A percentile compares a stretch with the other conserved stretches of the same genome.
phyloP scores from a whole-genome alignment of 2,797 vertebrate species.

The Staurois parvus region DNA sequence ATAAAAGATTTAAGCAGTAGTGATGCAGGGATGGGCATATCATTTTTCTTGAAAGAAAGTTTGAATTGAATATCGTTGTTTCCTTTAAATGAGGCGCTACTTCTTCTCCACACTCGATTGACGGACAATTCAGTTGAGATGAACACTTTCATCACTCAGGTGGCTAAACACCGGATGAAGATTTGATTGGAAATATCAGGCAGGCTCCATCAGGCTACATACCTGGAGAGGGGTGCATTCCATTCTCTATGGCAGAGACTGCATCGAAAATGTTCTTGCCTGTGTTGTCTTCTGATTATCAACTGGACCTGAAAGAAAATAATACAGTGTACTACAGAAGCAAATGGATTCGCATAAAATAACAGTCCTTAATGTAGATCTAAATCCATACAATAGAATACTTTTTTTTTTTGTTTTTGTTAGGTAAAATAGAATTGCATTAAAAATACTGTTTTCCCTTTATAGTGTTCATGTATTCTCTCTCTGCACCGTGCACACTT shows the following conservation, averaged over 20 bases:
- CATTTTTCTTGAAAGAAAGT: slow-evolving; percentile 12
- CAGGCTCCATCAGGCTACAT: slow-evolving; percentile 4
- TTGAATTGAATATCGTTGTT: slow-evolving; percentile 32
- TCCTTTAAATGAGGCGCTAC: slow-evolving; percentile 45
- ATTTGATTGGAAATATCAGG: neutral
- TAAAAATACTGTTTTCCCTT: no score
- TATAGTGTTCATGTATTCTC: no score
- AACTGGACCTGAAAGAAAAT: neutral
- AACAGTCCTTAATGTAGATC: neutral
- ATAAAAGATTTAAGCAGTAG: neutral
- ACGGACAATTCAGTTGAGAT: neutral
- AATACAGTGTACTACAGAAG: neutral
- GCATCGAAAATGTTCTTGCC: neutral
- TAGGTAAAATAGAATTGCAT: no score
- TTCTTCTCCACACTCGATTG: slow-evolving; percentile 21
- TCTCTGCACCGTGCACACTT: no score
- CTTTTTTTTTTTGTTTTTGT: no score
- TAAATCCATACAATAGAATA: no score
- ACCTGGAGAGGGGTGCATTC: neutral
- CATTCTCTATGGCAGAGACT: neutral
- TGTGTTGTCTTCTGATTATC: neutral
- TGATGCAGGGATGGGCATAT: neutral
- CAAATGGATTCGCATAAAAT: neutral
- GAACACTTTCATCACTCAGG: slow-evolving; percentile 4
- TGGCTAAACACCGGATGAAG: neutral